Evolutionary conservation across 1,140 invertebrate genomes (phyloP).

Genomic region (Phymorhynchus buccinoides): DNA sequence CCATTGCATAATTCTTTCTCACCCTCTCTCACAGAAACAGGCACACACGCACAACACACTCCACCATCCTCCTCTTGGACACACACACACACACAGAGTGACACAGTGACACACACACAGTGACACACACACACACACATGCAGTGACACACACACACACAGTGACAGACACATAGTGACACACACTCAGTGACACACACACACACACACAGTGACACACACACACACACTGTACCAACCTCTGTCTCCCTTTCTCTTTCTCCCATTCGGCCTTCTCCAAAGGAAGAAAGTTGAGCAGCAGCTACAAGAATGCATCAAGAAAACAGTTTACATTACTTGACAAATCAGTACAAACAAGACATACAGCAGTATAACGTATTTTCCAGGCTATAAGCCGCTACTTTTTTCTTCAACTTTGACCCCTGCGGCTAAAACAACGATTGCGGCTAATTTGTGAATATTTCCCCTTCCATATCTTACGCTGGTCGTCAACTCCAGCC

Average conservation of each 20-base stretch:
- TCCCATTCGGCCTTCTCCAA: constrained; percentile 55
- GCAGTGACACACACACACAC: neutral
- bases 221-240: constrained; percentile 38
- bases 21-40: too few species aligned
- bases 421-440: too few species aligned
- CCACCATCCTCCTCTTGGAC: too few species aligned
- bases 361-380: too few species aligned
- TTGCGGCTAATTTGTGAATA: too few species aligned
- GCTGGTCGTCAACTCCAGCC: too few species aligned
- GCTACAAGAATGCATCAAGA: constrained; percentile 43
- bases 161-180: neutral
- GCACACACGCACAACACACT: too few species aligned
- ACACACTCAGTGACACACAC: neutral
- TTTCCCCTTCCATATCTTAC: too few species aligned
- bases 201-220: neutral
- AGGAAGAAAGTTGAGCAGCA: constrained; percentile 63
- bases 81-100: too few species aligned
- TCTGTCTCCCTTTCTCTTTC: constrained; percentile 53
- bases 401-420: too few species aligned
- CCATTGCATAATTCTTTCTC: too few species aligned
- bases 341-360: neutral
- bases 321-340: neutral
- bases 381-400: too few species aligned
- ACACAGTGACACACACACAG: neutral
- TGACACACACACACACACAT: neutral